Conservation (phyloP, 2,797 vertebrate genomes). For the Ataeniobius toweri region DNA sequence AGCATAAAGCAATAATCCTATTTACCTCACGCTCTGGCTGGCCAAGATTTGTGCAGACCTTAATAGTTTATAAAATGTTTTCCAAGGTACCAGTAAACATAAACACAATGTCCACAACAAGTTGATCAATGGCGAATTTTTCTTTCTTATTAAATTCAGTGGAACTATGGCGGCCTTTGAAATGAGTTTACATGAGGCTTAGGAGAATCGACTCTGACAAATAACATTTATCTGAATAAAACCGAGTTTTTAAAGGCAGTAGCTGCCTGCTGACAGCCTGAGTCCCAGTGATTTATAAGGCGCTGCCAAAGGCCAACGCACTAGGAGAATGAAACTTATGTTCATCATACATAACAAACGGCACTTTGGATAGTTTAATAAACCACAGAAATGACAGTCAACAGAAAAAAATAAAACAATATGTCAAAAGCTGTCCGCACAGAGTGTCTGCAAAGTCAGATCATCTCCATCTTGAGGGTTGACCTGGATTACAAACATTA, state of each 20-base stretch:
- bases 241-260: slow-evolving; percentile 77
- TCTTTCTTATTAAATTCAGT: slow-evolving; percentile 78
- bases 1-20: slow-evolving; percentile 70
- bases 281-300: slow-evolving; percentile 81
- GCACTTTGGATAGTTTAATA: slow-evolving; percentile 70
- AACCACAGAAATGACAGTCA: slow-evolving; percentile 62
- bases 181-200: slow-evolving; percentile 80
- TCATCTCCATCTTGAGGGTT: slow-evolving; percentile 11
- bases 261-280: slow-evolving; percentile 76
- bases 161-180: slow-evolving; percentile 75
- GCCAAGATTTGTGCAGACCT: slow-evolving; percentile 52
- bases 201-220: slow-evolving; percentile 81
- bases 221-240: slow-evolving; percentile 85
- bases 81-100: slow-evolving; percentile 64
- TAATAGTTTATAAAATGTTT: slow-evolving; percentile 63
- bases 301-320: slow-evolving; percentile 52
- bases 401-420: slow-evolving; percentile 53
- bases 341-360: slow-evolving; percentile 66
- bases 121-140: slow-evolving; percentile 82
- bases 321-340: slow-evolving; percentile 63
- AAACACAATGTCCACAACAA: slow-evolving; percentile 76
- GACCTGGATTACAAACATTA: slow-evolving; percentile 10
- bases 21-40: slow-evolving; percentile 51
- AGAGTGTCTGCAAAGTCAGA: slow-evolving; percentile 16
- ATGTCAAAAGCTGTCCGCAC: slow-evolving; percentile 51